Base-by-base conservation (phyloP, 2,888 invertebrate species). In the Athrips mouffetella region DNA sequence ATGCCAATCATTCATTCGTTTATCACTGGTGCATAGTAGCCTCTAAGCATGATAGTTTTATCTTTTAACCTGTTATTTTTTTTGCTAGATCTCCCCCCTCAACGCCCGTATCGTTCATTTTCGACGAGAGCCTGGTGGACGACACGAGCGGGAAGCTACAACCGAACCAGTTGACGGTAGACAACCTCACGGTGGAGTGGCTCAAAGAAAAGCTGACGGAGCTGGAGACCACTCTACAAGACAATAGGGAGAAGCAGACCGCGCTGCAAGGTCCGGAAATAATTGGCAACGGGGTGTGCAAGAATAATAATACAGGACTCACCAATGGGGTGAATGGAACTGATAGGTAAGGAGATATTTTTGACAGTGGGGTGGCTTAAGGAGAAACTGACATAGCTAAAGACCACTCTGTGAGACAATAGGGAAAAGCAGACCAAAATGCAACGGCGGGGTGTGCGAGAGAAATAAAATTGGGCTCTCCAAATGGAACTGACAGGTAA, bases 131-230 rank as follows among this genome's bases (percentile, higher is more conserved):
- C 61, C 90, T 98, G 52, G 94, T 97, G 27, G 95, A 96, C 67
- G 96, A 97, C 65, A 95, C 96, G 46, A 94, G 94, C 45, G 96
- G 97, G 6, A 95, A 94, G 76, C 89, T 97, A 44, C 91, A 93
- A 64, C 94, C 95, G n/a, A 96, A 96, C 82, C 94, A 94, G 70
- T 76, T 98, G 57, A 96, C 97, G 0, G 95, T 98, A 0, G 97
- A 98, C 78, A 97, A 97, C 77, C 90, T 97, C 23, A 98, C 98
- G 0, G 93, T 96, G 30, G 97, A 97, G 67, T 95, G 95, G 93
- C 81, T 98, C 49, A 91, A 95, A 63, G 93, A 93, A 57, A 94
- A 94, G 69, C 82, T 96, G 47, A 90, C 89, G 11, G 96, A 96
- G 61, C 76, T 96, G 54, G 96, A 96, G 76, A 75, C 89, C n/a